A percentile compares a stretch with the other conserved stretches of the same genome.
Evolutionary conservation across 2,113 vertebrate genomes (phyloP).

Genomic region (Oryzias melastigma): DNA sequence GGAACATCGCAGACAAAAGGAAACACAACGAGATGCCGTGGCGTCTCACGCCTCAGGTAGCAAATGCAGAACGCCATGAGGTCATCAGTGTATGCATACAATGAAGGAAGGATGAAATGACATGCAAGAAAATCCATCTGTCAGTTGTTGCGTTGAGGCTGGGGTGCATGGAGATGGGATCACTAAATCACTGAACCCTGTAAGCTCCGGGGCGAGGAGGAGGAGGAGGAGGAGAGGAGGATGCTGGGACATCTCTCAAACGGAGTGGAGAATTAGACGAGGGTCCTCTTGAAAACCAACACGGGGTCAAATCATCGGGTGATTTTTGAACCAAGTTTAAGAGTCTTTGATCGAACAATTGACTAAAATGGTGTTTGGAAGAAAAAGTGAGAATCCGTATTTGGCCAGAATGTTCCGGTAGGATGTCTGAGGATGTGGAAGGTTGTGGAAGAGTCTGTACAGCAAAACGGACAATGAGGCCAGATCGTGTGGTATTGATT

Average conservation of each 20-base stretch:
- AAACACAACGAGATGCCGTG: constrained; percentile 48
- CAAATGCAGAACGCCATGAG: constrained; percentile 47
- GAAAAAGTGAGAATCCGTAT: constrained; percentile 55
- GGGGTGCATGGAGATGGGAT: constrained; percentile 46
- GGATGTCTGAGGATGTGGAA: constrained; percentile 43
- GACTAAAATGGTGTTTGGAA: constrained; percentile 51
- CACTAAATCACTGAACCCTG: constrained; percentile 45
- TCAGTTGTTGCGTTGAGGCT: constrained; percentile 40
- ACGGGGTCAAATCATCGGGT: constrained; percentile 17
- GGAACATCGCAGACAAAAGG: constrained; percentile 35
- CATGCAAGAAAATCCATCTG: constrained; percentile 37
- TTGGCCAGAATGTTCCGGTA: constrained; percentile 51
- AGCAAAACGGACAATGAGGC: constrained; percentile 60
- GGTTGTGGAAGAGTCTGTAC: constrained; percentile 59
- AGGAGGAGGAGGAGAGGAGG: constrained; percentile 16
- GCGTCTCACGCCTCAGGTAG: constrained; percentile 59
- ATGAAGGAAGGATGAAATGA: constrained; percentile 33
- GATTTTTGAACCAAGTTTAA: constrained; percentile 24
- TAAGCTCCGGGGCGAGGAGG: constrained; percentile 24
- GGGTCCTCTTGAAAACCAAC: neutral
- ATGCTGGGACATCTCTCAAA: constrained; percentile 22
- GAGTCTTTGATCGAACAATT: constrained; percentile 15
- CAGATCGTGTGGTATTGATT: constrained; percentile 73
- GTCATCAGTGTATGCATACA: constrained; percentile 39
- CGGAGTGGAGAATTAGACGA: constrained; percentile 11